A percentile compares a stretch with the other conserved stretches of the same genome.
These are phyloP conservation scores for Sisor rabdophorus DNA, from an alignment of 2,113 vertebrate genomes.

Conservation along the genomic window DNA sequence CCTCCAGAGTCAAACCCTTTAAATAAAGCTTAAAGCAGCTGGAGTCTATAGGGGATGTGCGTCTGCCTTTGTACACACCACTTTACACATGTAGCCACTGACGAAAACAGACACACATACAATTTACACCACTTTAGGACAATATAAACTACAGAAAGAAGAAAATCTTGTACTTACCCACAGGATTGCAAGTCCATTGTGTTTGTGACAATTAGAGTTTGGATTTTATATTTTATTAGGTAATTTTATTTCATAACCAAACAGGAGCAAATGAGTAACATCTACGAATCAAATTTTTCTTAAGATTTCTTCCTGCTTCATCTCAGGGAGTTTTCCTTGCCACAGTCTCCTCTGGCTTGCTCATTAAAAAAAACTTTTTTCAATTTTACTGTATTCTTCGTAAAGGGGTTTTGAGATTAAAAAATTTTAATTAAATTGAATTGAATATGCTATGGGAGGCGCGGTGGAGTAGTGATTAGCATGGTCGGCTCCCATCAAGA, in stretches of 20 bases:
- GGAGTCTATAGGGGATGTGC: constrained; percentile 57
- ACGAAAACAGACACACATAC: constrained; percentile 65
- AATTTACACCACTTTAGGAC: constrained; percentile 74
- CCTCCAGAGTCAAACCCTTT: constrained; percentile 58
- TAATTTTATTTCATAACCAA: too few relatives aligned
- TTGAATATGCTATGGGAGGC: too few relatives aligned
- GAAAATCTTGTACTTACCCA: constrained; percentile 55
- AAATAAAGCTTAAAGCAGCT: constrained; percentile 60
- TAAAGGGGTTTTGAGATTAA: too few relatives aligned
- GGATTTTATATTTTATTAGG: constrained; percentile 43
- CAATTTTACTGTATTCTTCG: too few relatives aligned
- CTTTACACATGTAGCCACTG: constrained; percentile 71
- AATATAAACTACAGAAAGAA: constrained; percentile 63
- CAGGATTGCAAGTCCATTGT: constrained; percentile 50
- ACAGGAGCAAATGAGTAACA: background rate
- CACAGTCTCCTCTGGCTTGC: too few relatives aligned
- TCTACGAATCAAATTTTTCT: too few relatives aligned
- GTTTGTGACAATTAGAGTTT: constrained; percentile 55
- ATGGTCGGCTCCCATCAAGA: too few relatives aligned
- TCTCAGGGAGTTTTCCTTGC: too few relatives aligned
- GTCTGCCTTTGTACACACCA: constrained; percentile 67
- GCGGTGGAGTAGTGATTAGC: too few relatives aligned
- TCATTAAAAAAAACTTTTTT: too few relatives aligned
- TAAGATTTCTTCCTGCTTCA: too few relatives aligned
- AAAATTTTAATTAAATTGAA: too few relatives aligned